Percentiles rank a stretch among this genome's conserved stretches.
phyloP scores from a whole-genome alignment of 2,888 invertebrate species.

The Polyploca ridens region DNA sequence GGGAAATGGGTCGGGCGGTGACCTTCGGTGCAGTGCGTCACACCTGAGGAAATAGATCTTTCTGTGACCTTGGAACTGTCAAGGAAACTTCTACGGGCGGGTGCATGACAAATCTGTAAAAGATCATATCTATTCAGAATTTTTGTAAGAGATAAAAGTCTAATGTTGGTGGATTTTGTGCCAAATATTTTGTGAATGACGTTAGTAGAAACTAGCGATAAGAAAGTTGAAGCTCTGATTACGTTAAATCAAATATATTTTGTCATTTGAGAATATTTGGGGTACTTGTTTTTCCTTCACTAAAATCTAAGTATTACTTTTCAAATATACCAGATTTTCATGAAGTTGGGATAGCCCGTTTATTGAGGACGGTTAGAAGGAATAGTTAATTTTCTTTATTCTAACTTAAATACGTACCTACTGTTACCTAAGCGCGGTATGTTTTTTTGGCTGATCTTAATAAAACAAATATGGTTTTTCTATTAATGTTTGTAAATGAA shows the following conservation, averaged over 20 bases:
- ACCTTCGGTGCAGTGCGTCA: conserved; percentile 39
- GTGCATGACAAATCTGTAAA: background rate
- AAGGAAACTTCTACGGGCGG: background rate
- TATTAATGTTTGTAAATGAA: too few relatives aligned
- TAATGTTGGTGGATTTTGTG: conserved; percentile 31
- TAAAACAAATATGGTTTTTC: too few relatives aligned
- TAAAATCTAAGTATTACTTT: too few relatives aligned
- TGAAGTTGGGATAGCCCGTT: background rate
- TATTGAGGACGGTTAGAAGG: too few relatives aligned
- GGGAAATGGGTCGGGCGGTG: conserved; percentile 45
- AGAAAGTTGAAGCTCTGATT: background rate
- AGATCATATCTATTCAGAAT: background rate
- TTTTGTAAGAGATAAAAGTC: conserved; percentile 17
- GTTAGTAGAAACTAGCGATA: conserved; percentile 22
- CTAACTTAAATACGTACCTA: too few relatives aligned
- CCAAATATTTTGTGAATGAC: conserved; percentile 29
- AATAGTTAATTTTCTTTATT: too few relatives aligned
- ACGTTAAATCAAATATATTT: background rate
- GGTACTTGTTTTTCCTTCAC: too few relatives aligned
- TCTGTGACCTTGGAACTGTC: background rate
- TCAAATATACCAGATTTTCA: background rate
- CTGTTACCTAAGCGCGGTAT: too few relatives aligned
- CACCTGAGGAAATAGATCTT: conserved; percentile 22
- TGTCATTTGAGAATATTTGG: too few relatives aligned
- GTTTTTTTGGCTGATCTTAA: too few relatives aligned